Base-by-base conservation (phyloP, 2,113 vertebrate genomes). In the Oncorhynchus kisutch region DNA sequence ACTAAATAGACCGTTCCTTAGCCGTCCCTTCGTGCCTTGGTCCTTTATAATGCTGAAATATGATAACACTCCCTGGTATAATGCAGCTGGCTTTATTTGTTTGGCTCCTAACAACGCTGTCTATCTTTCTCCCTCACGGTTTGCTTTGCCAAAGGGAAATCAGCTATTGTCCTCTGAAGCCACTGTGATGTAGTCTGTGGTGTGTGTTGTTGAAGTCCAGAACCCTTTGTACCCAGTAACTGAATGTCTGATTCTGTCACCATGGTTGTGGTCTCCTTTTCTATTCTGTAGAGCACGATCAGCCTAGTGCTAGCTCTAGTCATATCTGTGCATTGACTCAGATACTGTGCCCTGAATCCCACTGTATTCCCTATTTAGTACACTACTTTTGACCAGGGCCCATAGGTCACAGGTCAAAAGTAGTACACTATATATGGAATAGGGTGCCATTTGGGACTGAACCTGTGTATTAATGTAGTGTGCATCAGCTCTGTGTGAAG, bases 121-220 rank as follows among this genome's bases (percentile, higher is more conserved):
- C 18, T 64, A 0, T 66, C 64, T 66, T 25, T 66, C 64, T 66
- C 24, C 14, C 25, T 68, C 20, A 5, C 3, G 12, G 24, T 64
- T 68, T 8, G n/a, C 7, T n/a, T 67, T 25, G 20, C 31, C 39
- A 11, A 75, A 54, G 68, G 54, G 45, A 60, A 76, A 65, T 77
- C 5, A 20, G 73, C 75, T 45, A 54, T 27, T 48, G 64, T 31
- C 57, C 62, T 51, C 73, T 45, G 25, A 71, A 68, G 65, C 54
- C 54, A 57, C 54, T 57, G 5, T 57, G 54, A 57, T 57, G 54
- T 57, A 57, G 51, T 57, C 51, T 57, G 39, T 57, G 39, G 39
- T 45, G 8, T 45, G 39, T 45, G 39, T 45, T 45, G 39, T 45
- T 45, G 39, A 45, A 45, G 39, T 20, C 54, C 54, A 57, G 54